A percentile compares a stretch with the other conserved stretches of the same genome.
phyloP scores from a whole-genome alignment of 2,113 vertebrate species.

The Thinocorus orbignyianus region DNA sequence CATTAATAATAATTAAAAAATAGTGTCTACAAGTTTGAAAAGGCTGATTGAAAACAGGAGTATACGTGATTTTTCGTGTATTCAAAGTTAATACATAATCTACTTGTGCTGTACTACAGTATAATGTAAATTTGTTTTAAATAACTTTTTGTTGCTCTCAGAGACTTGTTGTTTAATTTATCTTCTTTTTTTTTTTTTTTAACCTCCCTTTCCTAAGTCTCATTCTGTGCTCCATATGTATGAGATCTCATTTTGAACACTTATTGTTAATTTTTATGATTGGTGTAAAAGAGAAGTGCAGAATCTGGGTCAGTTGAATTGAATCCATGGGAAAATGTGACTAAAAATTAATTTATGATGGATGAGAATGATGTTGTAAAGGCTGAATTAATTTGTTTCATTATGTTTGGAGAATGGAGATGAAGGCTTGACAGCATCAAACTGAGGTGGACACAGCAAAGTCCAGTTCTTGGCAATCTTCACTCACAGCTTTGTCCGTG shows the following conservation, averaged over 20 bases:
- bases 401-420: background rate
- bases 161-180: background rate
- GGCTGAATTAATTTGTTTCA: conserved; percentile 40
- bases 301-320: conserved; percentile 11
- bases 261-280: conserved; percentile 28
- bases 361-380: conserved; percentile 31
- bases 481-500: background rate
- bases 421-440: conserved; percentile 37
- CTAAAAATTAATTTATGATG: conserved; percentile 39
- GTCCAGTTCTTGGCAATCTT: background rate
- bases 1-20: conserved; percentile 1
- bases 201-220: background rate
- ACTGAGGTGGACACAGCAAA: background rate
- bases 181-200: background rate
- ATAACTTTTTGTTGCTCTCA: background rate
- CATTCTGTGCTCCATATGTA: background rate
- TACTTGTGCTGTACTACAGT: background rate
- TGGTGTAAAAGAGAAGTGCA: background rate
- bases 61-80: background rate
- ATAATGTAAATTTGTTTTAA: background rate
- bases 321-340: conserved; percentile 47
- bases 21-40: background rate
- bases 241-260: background rate
- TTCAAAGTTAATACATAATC: background rate
- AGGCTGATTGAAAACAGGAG: background rate